Evolutionary conservation across 2,113 vertebrate species (phyloP).

Genomic region (Brienomyrus longianalis): DNA sequence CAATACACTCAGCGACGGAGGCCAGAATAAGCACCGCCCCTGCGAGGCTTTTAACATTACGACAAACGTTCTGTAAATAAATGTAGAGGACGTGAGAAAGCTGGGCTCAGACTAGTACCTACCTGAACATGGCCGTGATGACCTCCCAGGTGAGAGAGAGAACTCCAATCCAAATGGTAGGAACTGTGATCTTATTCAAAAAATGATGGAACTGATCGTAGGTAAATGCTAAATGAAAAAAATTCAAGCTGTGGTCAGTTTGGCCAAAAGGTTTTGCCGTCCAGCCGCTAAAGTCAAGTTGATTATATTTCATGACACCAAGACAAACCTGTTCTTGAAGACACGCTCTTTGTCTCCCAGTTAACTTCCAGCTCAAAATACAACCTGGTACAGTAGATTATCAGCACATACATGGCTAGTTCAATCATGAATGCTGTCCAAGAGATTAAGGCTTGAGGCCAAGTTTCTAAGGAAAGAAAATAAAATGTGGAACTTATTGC

Average conservation of each 20-base stretch:
- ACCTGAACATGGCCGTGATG: constrained; percentile 62
- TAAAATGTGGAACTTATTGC: not conserved
- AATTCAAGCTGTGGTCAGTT: not conserved
- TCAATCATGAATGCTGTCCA: constrained; percentile 43
- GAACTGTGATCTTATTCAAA: constrained; percentile 53
- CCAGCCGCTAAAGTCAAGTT: not conserved
- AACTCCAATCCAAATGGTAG: constrained; percentile 63
- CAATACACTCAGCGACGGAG: not conserved
- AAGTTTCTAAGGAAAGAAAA: constrained; percentile 40
- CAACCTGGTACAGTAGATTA: constrained; percentile 46
- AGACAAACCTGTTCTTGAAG: constrained; percentile 56
- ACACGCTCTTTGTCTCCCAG: constrained; percentile 55
- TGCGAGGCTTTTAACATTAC: not conserved
- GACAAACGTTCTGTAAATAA: not conserved
- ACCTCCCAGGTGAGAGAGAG: constrained; percentile 71
- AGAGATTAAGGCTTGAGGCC: constrained; percentile 40
- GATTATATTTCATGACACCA: not conserved
- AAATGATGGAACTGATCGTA: constrained; percentile 63
- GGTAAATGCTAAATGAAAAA: constrained; percentile 61
- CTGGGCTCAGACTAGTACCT: not conserved
- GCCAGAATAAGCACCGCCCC: not conserved
- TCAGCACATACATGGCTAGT: constrained; percentile 41
- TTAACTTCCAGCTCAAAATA: constrained; percentile 63
- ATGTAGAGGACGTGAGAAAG: not conserved
- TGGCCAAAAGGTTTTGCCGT: not conserved